Percentiles rank a stretch among this genome's conserved stretches.
phyloP scores from a whole-genome alignment of 2,113 vertebrate genomes.

The Tylochromis polylepis region DNA sequence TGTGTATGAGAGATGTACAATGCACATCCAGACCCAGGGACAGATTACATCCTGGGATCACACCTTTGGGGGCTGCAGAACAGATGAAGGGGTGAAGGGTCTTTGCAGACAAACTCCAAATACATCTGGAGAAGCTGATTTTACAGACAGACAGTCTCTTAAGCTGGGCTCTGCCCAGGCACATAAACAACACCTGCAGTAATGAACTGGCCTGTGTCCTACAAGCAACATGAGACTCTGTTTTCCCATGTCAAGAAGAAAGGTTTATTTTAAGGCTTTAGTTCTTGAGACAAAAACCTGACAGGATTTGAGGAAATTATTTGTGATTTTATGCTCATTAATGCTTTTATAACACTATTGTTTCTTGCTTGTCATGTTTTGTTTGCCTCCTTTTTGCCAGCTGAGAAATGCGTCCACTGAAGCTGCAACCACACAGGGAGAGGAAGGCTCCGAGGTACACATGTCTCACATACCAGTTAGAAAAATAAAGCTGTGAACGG shows the following conservation, averaged over 20 bases:
- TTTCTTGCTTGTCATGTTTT: background rate
- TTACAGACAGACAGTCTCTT: background rate
- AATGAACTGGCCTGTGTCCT: background rate
- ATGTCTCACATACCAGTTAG: slow-evolving; percentile 16
- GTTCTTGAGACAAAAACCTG: background rate
- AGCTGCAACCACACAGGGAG: slow-evolving; percentile 16
- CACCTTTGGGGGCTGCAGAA: background rate
- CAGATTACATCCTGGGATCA: background rate
- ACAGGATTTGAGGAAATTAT: background rate
- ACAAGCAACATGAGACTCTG: background rate
- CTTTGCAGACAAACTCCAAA: background rate
- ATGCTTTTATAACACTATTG: background rate
- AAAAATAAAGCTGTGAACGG: slow-evolving; percentile 24
- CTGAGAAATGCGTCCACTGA: slow-evolving; percentile 22
- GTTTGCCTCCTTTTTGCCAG: background rate
- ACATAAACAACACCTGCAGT: slow-evolving; percentile 36
- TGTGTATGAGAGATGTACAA: background rate
- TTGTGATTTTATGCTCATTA: slow-evolving; percentile 12
- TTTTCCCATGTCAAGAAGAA: background rate
- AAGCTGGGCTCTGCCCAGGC: background rate
- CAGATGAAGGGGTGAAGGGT: slow-evolving; percentile 26
- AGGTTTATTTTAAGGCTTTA: background rate
- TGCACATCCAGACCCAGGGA: background rate
- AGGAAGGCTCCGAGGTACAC: slow-evolving; percentile 1
- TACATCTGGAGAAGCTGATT: slow-evolving; percentile 47